Evolutionary conservation across 2,797 vertebrate genomes (phyloP), one percentile per base, ranked within the genome.

Genomic region (Pseudocheirus occidentalis): DNA sequence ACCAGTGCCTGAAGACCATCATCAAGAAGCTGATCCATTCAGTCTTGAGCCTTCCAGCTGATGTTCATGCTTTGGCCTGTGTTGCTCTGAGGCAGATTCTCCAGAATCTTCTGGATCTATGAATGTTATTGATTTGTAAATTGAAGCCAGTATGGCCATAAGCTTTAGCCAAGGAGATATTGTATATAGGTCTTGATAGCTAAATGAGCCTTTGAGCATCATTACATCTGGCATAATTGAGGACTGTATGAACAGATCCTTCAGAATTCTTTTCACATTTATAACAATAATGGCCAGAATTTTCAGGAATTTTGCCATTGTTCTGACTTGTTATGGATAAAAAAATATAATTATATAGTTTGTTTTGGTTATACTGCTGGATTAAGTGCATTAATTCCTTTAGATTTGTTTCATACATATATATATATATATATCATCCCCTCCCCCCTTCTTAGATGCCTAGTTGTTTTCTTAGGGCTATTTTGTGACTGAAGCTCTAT

Each of bases 1-100:
- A 98, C 31, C 94, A 98, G 92, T 98, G 98, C 96, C 97, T 98
- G 98, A 98, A 98, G 96, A 97, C 57, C 1, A n/a, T n/a, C n/a
- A n/a, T n/a, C n/a, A n/a, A n/a, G n/a, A n/a, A n/a, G n/a, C n/a
- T n/a, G n/a, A n/a, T n/a, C n/a, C n/a, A 50, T 93, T 98, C 98
- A 40, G 28, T 98, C 66, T 92, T 96, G 58, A 94, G 94, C 95
- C 97, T 97, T 1, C 95, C 97, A 57, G 98, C 98, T 1, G 97
- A 97, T 66, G 96, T 95, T 55, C 97, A 93, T 0, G 9, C 96
- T 89, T 95, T 31, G 0, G 96, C 97, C 59, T 3, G 0, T 50
- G 96, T 95, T 95, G 97, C 96, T 55, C 97, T 98, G 97, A 98
- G 96, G 95, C 96, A 98, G 96, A 98, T 98, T 92, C 96, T 97